Conservation (phyloP, 2,888 invertebrate genomes). For the Criorhina ranunculi region DNA sequence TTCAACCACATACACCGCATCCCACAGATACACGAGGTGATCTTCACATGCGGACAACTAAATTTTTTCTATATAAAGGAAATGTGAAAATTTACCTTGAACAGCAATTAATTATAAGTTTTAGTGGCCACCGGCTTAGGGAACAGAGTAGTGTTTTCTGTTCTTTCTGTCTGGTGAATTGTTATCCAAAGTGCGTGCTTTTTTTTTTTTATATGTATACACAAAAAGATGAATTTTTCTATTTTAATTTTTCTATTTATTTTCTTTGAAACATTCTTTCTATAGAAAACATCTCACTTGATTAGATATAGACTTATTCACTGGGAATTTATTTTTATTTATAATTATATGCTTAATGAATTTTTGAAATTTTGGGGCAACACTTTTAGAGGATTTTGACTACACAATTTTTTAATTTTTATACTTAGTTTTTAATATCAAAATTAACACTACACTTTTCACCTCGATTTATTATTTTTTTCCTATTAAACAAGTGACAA, state of each 20-base stretch:
- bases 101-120: constrained; percentile 52
- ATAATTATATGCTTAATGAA: constrained; percentile 35
- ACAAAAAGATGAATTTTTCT: constrained; percentile 15
- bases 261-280: not conserved
- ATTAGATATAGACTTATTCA: constrained; percentile 26
- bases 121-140: constrained; percentile 54
- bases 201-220: constrained; percentile 9
- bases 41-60: not conserved
- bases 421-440: constrained; percentile 4
- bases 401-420: not conserved
- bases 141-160: constrained; percentile 6
- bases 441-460: constrained; percentile 7
- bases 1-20: not conserved
- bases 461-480: constrained; percentile 4
- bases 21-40: constrained; percentile 1
- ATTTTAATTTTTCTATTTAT: constrained; percentile 13
- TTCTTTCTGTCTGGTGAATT: constrained; percentile 35
- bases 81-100: constrained; percentile 62
- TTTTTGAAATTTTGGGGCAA: constrained; percentile 20
- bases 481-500: constrained; percentile 8
- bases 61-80: constrained; percentile 31
- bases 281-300: constrained; percentile 25
- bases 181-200: constrained; percentile 66
- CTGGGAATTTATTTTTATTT: constrained; percentile 26
- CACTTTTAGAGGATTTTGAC: constrained; percentile 1